phyloP scores from a whole-genome alignment of 1,140 invertebrate species.

The Pachyrhynchus sulphureomaculatus region DNA sequence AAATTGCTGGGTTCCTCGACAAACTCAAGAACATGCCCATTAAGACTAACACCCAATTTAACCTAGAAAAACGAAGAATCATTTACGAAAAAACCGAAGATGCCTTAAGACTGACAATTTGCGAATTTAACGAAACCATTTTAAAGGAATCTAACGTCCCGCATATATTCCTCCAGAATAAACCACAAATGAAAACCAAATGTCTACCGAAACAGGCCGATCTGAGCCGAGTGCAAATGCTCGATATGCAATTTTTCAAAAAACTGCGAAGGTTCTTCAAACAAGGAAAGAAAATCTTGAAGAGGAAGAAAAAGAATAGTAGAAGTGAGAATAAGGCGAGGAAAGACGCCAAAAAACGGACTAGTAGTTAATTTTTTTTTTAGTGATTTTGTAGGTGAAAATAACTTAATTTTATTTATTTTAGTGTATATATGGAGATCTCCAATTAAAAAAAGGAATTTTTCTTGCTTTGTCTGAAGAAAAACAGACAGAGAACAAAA shows the following conservation, averaged over 20 bases:
- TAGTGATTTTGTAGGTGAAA: neutral
- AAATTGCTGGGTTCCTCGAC: conserved; percentile 20
- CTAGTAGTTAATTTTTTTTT: neutral
- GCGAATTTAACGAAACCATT: conserved; percentile 31
- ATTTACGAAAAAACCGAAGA: conserved; percentile 25
- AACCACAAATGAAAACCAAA: neutral
- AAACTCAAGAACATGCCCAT: conserved; percentile 11
- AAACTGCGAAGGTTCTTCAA: conserved; percentile 29
- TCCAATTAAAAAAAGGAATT: no score
- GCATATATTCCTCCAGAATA: neutral
- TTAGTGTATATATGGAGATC: no score
- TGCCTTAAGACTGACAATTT: conserved; percentile 26
- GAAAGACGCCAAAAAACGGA: neutral
- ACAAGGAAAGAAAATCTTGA: conserved; percentile 15
- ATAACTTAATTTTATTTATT: neutral
- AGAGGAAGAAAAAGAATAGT: conserved; percentile 16
- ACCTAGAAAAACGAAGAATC: conserved; percentile 4
- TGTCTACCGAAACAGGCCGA: conserved; percentile 19
- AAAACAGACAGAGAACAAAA: no score
- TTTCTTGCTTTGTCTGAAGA: no score
- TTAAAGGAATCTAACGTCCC: neutral
- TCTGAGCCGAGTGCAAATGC: conserved; percentile 7
- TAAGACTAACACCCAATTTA: conserved; percentile 10
- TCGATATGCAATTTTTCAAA: conserved; percentile 32
- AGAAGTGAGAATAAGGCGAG: neutral